Evolutionary conservation across 2,888 invertebrate species (phyloP), one percentile per base, ranked within the genome.

Genomic region (Ochropacha duplaris): DNA sequence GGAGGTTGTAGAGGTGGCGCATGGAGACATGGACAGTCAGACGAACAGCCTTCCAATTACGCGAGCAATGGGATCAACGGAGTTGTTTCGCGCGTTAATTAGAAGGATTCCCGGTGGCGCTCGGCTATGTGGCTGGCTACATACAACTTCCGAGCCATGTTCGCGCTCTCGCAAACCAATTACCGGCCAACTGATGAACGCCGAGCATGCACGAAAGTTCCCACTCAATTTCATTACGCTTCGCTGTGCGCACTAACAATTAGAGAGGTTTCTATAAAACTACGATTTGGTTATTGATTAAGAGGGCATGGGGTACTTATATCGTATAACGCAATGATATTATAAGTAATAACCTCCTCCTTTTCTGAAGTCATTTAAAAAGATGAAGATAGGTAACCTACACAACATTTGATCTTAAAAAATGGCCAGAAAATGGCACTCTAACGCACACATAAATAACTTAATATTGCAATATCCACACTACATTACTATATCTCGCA

Each of bases 101-200:
- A 87, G 84, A 83, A 84, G 82, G 81, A 81, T 80, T 81, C 82
- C 79, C 82, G 76, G 72, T 72, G 73, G 76, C 66, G 71, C 69
- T 65, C 76, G 71, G 78, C 83, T 84, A 63, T 59, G 19, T 34
- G 71, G 78, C 83, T 34, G 71, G 78, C 83, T 84, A 63, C 60
- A 31, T 34, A 54, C 28, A 57, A 56, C 51, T 52, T 65, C 75
- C 79, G 77, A 77, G 76, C 79, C 81, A 68, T 79, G 81, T 74
- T 78, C 74, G 76, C 71, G 69, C 78, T 74, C 78, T 80, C 76
- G 81, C 82, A 74, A 84, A 86, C 90, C 90, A 92, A 90, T 90
- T 91, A 90, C 84, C 84, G 85, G 80, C 72, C 74, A 74, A 72
- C 82, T 82, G 86, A 89, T 87, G 86, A 85, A 85, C 84, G 83